Percentiles rank a stretch among this genome's conserved stretches.
Conservation (phyloP, 2,113 vertebrate genomes). For the Mystacornis crossleyi region DNA sequence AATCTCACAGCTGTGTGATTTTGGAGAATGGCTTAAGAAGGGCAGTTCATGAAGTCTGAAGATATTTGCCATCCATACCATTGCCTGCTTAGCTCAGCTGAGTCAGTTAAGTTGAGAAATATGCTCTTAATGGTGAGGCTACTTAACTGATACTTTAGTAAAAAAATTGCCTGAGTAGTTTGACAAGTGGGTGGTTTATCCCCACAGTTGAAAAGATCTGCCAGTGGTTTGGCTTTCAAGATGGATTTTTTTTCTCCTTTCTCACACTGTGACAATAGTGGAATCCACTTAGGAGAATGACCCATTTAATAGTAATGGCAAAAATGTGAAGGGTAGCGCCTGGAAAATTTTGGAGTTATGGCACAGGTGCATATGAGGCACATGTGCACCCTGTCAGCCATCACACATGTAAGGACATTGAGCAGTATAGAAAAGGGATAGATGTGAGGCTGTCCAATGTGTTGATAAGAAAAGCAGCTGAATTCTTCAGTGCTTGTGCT, state of each 20-base stretch:
- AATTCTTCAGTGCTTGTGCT: not conserved
- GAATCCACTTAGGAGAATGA: not conserved
- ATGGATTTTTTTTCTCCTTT: not conserved
- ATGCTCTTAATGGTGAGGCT: not conserved
- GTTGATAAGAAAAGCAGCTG: not conserved
- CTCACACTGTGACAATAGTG: not conserved
- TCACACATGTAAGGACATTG: not conserved
- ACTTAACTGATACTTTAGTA: not conserved
- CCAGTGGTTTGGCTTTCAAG: not conserved
- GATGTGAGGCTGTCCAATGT: not conserved
- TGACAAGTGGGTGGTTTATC: not conserved
- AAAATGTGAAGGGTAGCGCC: not conserved
- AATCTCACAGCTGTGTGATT: not conserved
- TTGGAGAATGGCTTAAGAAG: not conserved
- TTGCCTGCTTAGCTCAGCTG: not conserved
- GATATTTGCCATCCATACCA: not conserved
- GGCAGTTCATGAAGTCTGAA: not conserved
- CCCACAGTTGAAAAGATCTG: not conserved
- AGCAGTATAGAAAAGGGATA: not conserved
- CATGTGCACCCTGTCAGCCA: fast-evolving
- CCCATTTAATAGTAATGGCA: not conserved
- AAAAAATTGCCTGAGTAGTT: not conserved
- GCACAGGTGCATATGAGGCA: not conserved
- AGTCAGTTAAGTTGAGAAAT: not conserved
- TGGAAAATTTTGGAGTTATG: not conserved